Base-by-base conservation (phyloP, 2,113 vertebrate species). In the Tangachromis dhanisi region DNA sequence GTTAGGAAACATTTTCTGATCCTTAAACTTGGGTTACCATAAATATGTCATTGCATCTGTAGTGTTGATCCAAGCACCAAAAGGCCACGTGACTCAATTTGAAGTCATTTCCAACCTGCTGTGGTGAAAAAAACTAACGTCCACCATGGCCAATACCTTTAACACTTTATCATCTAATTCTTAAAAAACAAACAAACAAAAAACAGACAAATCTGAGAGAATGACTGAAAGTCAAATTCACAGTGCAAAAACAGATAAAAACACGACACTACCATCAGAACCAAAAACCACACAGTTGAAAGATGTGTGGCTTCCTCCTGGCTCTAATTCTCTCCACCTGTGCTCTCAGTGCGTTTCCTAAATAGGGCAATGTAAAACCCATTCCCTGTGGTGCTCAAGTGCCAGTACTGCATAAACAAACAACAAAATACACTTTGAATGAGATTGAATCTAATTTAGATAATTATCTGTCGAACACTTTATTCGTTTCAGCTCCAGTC, bases 321-420 rank as follows among this genome's bases (percentile, higher is more conserved):
- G 61, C 61, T 38, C 7, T 12, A 66, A 66, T 38, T n/a, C 61
- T 12, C 10, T 38, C 6, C 61, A 66, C 61, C 61, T 66, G 61
- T 38, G 61, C 61, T 68, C 61, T 68, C 19, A 38, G 21, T 21
- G 19, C 0, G 33, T 68, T 3, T 68, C 61, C 11, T 68, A 68
- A 13, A 68, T 38, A 68, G 19, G 61, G 33, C 11, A 68, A 68
- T 68, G 33, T 68, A 68, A 68, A 68, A 38, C 33, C 33, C 33
- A 68, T 68, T 68, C 33, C 61, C 33, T 0, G 0, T 68, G 61
- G 1, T 68, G 33, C 19, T 38, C 33, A 38, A 13, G 7, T 38
- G 61, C 13, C 19, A 68, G 33, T 38, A 38, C 61, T 38, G 19
- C 61, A 21, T 38, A 68, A 21, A 38, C 61, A 68, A 68, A 38